A percentile compares a stretch with the other conserved stretches of the same genome.
phyloP scores from a whole-genome alignment of 2,797 vertebrate genomes.

The Leptodactylus fallax region DNA sequence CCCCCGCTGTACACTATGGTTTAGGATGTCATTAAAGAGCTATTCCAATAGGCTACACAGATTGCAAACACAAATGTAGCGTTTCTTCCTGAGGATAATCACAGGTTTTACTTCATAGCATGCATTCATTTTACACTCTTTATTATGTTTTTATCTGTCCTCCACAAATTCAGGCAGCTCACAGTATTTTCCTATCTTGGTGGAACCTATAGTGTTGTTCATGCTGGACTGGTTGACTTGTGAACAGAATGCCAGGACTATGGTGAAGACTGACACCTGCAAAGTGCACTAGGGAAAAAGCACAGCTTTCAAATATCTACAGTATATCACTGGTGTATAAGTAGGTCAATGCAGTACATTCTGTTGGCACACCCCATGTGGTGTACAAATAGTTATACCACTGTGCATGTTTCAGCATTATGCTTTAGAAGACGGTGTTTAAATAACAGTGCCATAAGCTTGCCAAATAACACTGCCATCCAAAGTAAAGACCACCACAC shows the following conservation, averaged over 20 bases:
- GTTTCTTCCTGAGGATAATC: neutral
- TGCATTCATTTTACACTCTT: neutral
- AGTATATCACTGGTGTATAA: too few relatives aligned
- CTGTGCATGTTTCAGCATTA: neutral
- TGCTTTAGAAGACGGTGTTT: too few relatives aligned
- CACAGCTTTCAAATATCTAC: too few relatives aligned
- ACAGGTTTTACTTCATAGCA: neutral
- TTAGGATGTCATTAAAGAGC: neutral
- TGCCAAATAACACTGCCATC: too few relatives aligned
- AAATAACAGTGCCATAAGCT: too few relatives aligned
- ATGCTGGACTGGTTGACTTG: neutral
- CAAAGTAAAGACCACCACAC: too few relatives aligned
- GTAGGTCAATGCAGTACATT: too few relatives aligned
- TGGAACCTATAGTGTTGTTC: neutral
- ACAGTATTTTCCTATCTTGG: neutral
- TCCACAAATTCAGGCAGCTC: neutral
- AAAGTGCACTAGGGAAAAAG: neutral
- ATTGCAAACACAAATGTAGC: neutral
- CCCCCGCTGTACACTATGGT: neutral
- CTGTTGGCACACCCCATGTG: neutral
- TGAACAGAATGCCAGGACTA: neutral
- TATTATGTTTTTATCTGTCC: neutral
- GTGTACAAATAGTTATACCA: neutral
- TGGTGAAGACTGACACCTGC: neutral
- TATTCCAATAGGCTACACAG: neutral